A percentile compares a stretch with the other conserved stretches of the same genome.
Evolutionary conservation across 2,888 invertebrate genomes (phyloP).

Genomic region (Melipona bicolor): DNA sequence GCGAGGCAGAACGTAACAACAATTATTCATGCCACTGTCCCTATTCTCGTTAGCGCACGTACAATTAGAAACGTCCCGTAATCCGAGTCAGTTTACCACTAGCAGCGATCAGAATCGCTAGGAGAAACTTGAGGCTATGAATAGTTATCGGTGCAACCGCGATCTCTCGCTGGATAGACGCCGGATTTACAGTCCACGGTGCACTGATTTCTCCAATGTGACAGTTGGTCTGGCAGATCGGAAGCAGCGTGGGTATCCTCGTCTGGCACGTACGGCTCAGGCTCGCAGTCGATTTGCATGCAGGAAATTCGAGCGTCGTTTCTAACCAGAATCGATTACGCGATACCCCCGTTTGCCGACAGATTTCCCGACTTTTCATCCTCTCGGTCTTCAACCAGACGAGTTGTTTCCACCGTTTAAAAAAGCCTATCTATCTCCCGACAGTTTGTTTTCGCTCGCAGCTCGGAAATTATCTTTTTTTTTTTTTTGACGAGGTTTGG

Average conservation of each 20-base stretch:
- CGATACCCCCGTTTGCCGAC: conserved; percentile 5
- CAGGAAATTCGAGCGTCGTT: conserved; percentile 31
- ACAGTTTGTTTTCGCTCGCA: not conserved
- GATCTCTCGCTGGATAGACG: conserved; percentile 66
- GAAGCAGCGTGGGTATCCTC: conserved; percentile 17
- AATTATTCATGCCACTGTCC: not conserved
- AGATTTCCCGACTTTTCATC: conserved; percentile 8
- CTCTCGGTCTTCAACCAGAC: not conserved
- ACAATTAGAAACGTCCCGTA: conserved; percentile 10
- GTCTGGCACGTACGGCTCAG: conserved; percentile 31
- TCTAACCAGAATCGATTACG: conserved; percentile 34
- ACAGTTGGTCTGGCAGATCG: conserved; percentile 18
- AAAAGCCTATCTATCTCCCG: not conserved
- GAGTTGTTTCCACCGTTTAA: not conserved
- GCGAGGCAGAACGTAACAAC: not conserved
- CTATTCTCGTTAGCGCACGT: not conserved
- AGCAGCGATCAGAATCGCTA: conserved; percentile 70
- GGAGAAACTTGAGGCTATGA: conserved; percentile 70
- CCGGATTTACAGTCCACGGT: conserved; percentile 65
- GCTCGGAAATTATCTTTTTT: not conserved
- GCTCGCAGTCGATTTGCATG: conserved; percentile 51
- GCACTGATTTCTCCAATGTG: conserved; percentile 63
- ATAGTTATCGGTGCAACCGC: conserved; percentile 68
- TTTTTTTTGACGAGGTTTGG: not conserved
- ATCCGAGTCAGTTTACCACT: conserved; percentile 52